Evolutionary conservation across 1,140 invertebrate genomes (phyloP).

Genomic region (Trachymyrmex septentrionalis): DNA sequence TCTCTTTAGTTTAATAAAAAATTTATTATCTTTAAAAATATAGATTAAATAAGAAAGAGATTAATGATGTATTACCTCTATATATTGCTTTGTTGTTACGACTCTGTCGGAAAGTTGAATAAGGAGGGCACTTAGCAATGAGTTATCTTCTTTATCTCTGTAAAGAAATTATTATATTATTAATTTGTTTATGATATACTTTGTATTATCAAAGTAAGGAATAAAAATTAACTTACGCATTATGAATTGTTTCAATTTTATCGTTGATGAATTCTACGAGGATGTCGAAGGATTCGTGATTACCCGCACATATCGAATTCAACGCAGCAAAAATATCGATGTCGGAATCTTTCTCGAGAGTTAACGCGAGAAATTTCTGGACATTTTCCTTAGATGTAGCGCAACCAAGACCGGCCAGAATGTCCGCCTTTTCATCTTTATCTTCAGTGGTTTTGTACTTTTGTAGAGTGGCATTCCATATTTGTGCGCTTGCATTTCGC

Average conservation of each 20-base stretch:
- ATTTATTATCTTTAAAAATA: background rate
- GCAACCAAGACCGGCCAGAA: slow-evolving; percentile 65
- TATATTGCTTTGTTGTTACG: slow-evolving; percentile 22
- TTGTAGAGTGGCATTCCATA: slow-evolving; percentile 89
- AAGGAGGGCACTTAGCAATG: background rate
- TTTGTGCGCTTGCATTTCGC: slow-evolving; percentile 88
- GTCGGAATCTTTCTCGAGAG: slow-evolving; percentile 33
- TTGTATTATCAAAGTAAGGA: background rate
- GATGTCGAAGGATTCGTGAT: slow-evolving; percentile 83
- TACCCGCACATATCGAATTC: slow-evolving; percentile 80
- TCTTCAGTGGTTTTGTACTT: slow-evolving; percentile 87
- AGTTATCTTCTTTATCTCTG: slow-evolving; percentile 43
- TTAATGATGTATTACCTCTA: slow-evolving; percentile 52
- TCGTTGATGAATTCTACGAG: slow-evolving; percentile 70
- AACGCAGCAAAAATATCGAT: slow-evolving; percentile 76
- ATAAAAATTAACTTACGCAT: slow-evolving; percentile 20
- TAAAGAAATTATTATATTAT: background rate
- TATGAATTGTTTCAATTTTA: background rate
- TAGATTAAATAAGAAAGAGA: background rate
- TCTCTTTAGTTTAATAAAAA: background rate
- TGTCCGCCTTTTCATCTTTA: background rate
- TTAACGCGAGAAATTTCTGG: slow-evolving; percentile 28
- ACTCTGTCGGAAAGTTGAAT: slow-evolving; percentile 52
- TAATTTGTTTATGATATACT: background rate
- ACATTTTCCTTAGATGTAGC: slow-evolving; percentile 2